These are phyloP conservation scores for Platycercus adscitus DNA, from an alignment of 2,113 vertebrate genomes.

Conservation along the genomic window DNA sequence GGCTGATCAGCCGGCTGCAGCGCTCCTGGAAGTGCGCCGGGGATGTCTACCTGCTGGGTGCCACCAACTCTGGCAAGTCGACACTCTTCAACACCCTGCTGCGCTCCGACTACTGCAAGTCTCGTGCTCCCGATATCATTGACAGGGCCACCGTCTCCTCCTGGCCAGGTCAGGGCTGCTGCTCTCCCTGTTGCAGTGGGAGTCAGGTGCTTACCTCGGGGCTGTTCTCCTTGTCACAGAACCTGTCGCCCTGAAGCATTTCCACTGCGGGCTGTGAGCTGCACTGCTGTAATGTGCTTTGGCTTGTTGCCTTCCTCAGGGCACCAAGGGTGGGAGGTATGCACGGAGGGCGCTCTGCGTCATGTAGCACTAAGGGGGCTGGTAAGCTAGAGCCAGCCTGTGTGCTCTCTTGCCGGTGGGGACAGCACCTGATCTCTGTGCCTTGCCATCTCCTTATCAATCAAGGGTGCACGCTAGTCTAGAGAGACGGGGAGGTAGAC, in stretches of 20 bases:
- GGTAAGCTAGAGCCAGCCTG: fast-evolving
- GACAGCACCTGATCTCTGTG: fast-evolving
- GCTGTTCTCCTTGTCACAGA: fast-evolving
- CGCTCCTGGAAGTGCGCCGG: constrained; percentile 87
- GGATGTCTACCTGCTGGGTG: constrained; percentile 89
- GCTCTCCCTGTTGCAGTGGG: fast-evolving
- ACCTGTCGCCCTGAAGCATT: fast-evolving
- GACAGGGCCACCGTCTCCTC: constrained; percentile 88
- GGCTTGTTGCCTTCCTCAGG: fast-evolving
- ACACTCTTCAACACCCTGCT: constrained; percentile 92
- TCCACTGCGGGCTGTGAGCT: fast-evolving
- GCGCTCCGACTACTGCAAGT: constrained; percentile 89
- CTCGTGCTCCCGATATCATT: constrained; percentile 77
- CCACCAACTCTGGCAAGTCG: constrained; percentile 90
- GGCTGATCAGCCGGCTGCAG: constrained; percentile 86
- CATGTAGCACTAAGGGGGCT: fast-evolving
- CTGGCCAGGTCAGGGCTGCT: constrained; percentile 84
- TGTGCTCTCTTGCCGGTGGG: fast-evolving
- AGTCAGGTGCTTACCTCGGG: fast-evolving
- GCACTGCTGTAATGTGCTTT: fast-evolving
- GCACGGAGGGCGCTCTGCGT: fast-evolving
- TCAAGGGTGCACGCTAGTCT: not conserved
- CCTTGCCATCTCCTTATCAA: not conserved
- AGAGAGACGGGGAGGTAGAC: fast-evolving
- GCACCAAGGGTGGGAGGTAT: fast-evolving